Percentiles rank a stretch among this genome's conserved stretches.
Evolutionary conservation across 2,113 vertebrate genomes (phyloP).

Genomic region (Corythoichthys haematopterus): DNA sequence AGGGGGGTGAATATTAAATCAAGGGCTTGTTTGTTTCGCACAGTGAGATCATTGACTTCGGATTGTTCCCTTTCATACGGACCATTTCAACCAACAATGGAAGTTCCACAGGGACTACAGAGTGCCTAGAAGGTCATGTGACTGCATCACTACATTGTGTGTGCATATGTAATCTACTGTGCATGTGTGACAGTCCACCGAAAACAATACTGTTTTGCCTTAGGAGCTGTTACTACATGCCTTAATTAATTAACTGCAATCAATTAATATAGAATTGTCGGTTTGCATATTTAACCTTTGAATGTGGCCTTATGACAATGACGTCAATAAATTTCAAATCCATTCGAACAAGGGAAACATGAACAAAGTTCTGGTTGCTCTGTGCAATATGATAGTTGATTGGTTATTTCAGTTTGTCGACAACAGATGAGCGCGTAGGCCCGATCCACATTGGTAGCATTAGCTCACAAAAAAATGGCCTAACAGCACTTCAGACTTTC

Average conservation of each 20-base stretch:
- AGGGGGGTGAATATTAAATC: constrained; percentile 72
- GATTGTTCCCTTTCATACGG: constrained; percentile 58
- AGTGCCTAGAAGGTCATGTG: neutral
- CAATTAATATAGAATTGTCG: neutral
- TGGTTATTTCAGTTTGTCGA: too few relatives aligned
- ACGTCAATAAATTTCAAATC: neutral
- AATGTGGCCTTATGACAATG: neutral
- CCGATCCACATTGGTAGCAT: neutral
- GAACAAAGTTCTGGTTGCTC: too few relatives aligned
- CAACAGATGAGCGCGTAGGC: neutral
- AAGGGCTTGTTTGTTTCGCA: constrained; percentile 55
- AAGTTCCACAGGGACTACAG: constrained; percentile 22
- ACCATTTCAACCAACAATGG: constrained; percentile 51
- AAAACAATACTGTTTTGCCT: neutral
- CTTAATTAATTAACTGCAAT: neutral
- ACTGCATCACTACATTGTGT: neutral
- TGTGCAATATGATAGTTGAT: too few relatives aligned
- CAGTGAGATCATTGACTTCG: constrained; percentile 50
- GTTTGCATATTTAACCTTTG: neutral
- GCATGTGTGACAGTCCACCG: neutral
- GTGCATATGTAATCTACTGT: neutral
- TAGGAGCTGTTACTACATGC: neutral
- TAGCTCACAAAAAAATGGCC: neutral
- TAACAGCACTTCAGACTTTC: neutral
- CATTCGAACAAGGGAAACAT: too few relatives aligned